phyloP scores from a whole-genome alignment of 2,888 invertebrate species.

The Clitarchus hookeri region DNA sequence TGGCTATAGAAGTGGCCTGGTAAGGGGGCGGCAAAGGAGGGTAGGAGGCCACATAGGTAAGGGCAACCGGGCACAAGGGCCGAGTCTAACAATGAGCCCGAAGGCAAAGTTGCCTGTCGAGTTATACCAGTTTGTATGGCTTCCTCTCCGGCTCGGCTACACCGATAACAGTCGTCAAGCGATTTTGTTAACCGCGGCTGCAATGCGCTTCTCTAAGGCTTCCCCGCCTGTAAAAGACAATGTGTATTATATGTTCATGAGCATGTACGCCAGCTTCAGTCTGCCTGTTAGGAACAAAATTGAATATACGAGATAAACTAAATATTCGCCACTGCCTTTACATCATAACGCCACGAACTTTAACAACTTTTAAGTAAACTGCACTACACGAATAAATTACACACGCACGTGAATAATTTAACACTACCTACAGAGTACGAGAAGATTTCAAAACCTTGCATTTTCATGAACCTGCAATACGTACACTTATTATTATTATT shows the following conservation, averaged over 20 bases:
- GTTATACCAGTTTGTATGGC: slow-evolving; percentile 14
- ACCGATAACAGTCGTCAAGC: slow-evolving; percentile 10
- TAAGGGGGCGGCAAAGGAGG: neutral
- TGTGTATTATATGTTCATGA: neutral
- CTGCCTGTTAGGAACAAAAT: neutral
- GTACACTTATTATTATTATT: too few relatives aligned
- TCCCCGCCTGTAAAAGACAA: neutral
- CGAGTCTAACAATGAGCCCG: neutral
- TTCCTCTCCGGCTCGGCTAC: neutral
- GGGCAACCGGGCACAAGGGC: neutral
- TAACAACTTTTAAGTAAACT: too few relatives aligned
- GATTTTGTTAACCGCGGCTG: neutral
- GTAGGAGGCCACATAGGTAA: neutral
- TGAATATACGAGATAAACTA: neutral
- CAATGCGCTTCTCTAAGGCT: neutral
- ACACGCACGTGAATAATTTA: too few relatives aligned
- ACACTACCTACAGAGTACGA: too few relatives aligned
- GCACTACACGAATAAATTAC: too few relatives aligned
- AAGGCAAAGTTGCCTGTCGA: neutral
- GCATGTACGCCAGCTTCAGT: neutral
- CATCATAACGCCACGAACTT: too few relatives aligned
- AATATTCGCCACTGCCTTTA: neutral
- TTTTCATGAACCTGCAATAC: too few relatives aligned
- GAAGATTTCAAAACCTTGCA: too few relatives aligned
- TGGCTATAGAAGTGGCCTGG: neutral